Evolutionary conservation across 2,797 vertebrate genomes (phyloP).

Genomic region (Sebastes hopkinsi): DNA sequence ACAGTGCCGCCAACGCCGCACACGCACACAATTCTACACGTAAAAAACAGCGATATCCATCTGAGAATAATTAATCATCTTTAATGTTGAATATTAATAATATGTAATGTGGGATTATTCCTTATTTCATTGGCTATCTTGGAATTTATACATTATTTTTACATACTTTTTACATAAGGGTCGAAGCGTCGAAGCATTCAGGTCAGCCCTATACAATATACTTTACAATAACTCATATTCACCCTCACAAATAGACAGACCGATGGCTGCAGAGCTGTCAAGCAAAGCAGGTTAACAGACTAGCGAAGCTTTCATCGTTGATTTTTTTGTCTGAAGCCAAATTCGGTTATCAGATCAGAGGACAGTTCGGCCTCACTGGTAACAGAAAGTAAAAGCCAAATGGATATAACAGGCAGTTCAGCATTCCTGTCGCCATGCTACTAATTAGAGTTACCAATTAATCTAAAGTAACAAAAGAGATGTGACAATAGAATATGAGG

Average conservation of each 20-base stretch:
- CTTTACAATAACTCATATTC: neutral
- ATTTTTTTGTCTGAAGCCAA: neutral
- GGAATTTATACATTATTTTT: too few relatives aligned
- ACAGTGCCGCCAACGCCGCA: rapidly evolving
- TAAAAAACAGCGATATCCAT: too few relatives aligned
- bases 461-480: neutral
- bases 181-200: too few relatives aligned
- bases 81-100: too few relatives aligned
- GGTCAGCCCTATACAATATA: neutral
- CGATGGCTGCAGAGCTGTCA: neutral
- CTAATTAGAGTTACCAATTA: neutral
- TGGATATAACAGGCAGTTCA: neutral
- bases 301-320: neutral
- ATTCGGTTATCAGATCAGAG: neutral
- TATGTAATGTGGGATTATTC: too few relatives aligned
- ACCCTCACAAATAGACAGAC: neutral
- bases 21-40: too few relatives aligned
- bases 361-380: neutral
- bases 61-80: too few relatives aligned
- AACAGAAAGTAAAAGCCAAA: neutral
- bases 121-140: too few relatives aligned
- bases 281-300: neutral
- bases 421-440: neutral
- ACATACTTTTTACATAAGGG: too few relatives aligned
- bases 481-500: neutral